These are phyloP conservation scores for Agriopis leucophaearia DNA, from an alignment of 2,888 invertebrate species.

Conservation along the genomic window DNA sequence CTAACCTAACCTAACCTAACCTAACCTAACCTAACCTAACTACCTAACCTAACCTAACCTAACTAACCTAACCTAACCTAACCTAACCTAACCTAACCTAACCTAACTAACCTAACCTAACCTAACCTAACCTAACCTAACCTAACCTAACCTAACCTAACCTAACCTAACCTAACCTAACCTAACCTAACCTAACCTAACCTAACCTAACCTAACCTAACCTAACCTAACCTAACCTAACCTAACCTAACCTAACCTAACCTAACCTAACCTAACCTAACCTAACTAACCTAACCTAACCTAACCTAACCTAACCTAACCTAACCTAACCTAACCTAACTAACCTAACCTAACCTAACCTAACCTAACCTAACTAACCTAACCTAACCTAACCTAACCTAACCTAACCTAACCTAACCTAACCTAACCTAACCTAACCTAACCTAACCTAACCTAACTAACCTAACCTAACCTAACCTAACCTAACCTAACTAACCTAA, in stretches of 20 bases:
- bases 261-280: slow-evolving; percentile 36
- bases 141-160: slow-evolving; percentile 37
- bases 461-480: background rate
- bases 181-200: slow-evolving; percentile 32
- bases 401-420: slow-evolving; percentile 25
- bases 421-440: too few species aligned
- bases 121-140: slow-evolving; percentile 36
- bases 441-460: too few species aligned
- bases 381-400: slow-evolving; percentile 36
- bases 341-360: slow-evolving; percentile 28
- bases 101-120: slow-evolving; percentile 33
- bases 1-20: too few species aligned
- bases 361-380: slow-evolving; percentile 36
- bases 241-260: slow-evolving; percentile 36
- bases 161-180: slow-evolving; percentile 34
- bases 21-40: slow-evolving; percentile 37
- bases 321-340: slow-evolving; percentile 42
- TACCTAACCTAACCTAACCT: slow-evolving; percentile 36
- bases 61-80: slow-evolving; percentile 36
- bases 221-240: slow-evolving; percentile 32
- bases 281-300: slow-evolving; percentile 37
- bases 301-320: slow-evolving; percentile 35
- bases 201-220: slow-evolving; percentile 35
- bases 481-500: slow-evolving; percentile 13
- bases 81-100: slow-evolving; percentile 31